These are phyloP conservation scores for Nematopogon swammerdamellus DNA, from an alignment of 2,888 invertebrate species.

Conservation along the genomic window DNA sequence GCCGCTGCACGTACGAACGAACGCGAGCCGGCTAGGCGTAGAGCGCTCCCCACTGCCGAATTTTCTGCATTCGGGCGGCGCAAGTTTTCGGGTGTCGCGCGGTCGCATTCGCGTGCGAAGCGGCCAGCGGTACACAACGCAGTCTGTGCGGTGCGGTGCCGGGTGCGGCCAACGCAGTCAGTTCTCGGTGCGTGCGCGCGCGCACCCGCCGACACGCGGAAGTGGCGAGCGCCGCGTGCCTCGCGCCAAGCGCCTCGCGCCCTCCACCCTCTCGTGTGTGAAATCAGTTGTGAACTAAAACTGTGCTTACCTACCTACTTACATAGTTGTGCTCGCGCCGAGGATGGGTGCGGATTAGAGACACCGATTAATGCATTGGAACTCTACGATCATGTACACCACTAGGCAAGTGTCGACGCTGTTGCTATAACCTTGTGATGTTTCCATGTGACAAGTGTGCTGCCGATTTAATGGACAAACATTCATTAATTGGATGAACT, in stretches of 20 bases:
- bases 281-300: slow-evolving; percentile 24
- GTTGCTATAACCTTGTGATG: too few relatives aligned
- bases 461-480: too few relatives aligned
- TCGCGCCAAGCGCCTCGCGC: slow-evolving; percentile 25
- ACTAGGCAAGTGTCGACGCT: not conserved
- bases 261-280: slow-evolving; percentile 22
- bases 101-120: slow-evolving; percentile 48
- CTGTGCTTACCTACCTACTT: too few relatives aligned
- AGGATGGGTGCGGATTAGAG: not conserved
- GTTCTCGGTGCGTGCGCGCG: slow-evolving; percentile 21
- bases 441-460: not conserved
- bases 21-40: slow-evolving; percentile 37
- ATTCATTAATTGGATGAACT: too few relatives aligned
- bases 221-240: slow-evolving; percentile 23
- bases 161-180: slow-evolving; percentile 13
- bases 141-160: slow-evolving; percentile 22
- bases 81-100: slow-evolving; percentile 43
- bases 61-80: slow-evolving; percentile 53
- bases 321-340: slow-evolving; percentile 39
- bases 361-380: not conserved
- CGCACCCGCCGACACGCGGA: slow-evolving; percentile 49
- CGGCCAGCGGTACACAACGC: slow-evolving; percentile 41
- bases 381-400: not conserved
- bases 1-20: slow-evolving; percentile 53
- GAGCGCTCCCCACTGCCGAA: slow-evolving; percentile 39